These are phyloP conservation scores for Chymomyza amoena DNA, from an alignment of 2,888 invertebrate genomes.

Conservation along the genomic window DNA sequence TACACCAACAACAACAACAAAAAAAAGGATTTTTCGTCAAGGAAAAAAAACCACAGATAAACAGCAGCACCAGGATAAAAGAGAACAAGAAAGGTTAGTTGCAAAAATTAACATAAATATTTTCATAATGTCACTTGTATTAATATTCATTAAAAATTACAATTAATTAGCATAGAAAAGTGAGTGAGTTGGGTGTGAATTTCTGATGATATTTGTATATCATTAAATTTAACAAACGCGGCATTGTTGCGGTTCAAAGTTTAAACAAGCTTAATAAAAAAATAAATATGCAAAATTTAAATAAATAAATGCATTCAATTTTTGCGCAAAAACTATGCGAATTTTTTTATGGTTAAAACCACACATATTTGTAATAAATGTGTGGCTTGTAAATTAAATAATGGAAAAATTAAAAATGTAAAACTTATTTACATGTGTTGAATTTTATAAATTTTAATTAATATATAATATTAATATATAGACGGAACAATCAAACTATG, in stretches of 20 bases:
- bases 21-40: slow-evolving; percentile 19
- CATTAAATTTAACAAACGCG: slow-evolving; percentile 17
- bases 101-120: slow-evolving; percentile 44
- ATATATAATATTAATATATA: too few species aligned
- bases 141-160: slow-evolving; percentile 43
- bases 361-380: slow-evolving; percentile 33
- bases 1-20: neutral
- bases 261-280: slow-evolving; percentile 31
- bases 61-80: neutral
- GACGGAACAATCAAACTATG: too few species aligned
- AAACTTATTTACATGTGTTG: too few species aligned
- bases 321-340: neutral
- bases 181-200: neutral
- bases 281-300: slow-evolving; percentile 10
- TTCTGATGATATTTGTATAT: slow-evolving; percentile 9
- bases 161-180: slow-evolving; percentile 16
- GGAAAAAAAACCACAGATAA: neutral
- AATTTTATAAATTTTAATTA: neutral
- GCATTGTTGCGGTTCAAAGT: slow-evolving; percentile 18
- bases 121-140: slow-evolving; percentile 26
- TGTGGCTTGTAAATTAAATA: neutral
- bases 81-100: slow-evolving; percentile 42
- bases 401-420: slow-evolving; percentile 13
- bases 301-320: neutral
- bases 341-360: slow-evolving; percentile 5